Conservation (phyloP, 2,113 vertebrate species). For the Pachycephala philippinensis region DNA sequence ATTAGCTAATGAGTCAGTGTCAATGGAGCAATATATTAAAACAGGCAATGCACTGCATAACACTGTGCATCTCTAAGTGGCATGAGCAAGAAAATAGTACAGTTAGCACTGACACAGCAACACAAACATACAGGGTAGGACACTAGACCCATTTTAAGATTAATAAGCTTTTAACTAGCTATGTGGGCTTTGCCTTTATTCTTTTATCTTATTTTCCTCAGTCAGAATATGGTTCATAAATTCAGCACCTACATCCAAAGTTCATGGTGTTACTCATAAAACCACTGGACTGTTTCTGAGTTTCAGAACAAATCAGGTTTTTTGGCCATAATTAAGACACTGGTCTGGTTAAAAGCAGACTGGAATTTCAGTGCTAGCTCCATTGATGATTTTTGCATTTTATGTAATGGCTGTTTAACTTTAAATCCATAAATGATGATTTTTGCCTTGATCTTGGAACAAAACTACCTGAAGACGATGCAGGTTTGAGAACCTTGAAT, state of each 20-base stretch:
- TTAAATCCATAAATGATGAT: not conserved
- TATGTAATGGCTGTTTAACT: not conserved
- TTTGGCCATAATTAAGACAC: not conserved
- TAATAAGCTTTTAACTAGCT: not conserved
- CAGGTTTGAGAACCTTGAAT: not conserved
- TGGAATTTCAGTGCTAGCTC: not conserved
- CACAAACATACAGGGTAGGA: not conserved
- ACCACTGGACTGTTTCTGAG: not conserved
- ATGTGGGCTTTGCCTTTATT: not conserved
- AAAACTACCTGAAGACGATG: not conserved
- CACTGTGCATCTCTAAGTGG: not conserved
- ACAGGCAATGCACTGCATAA: not conserved
- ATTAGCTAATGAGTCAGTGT: not conserved
- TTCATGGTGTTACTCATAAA: not conserved
- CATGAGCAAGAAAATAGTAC: not conserved
- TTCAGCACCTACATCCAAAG: not conserved
- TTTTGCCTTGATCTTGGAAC: not conserved
- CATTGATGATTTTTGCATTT: not conserved
- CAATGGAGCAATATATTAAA: not conserved
- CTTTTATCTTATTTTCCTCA: too few relatives aligned
- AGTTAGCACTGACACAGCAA: not conserved
- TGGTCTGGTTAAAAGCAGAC: not conserved
- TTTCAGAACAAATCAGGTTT: not conserved
- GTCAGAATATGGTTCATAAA: not conserved
- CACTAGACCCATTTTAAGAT: not conserved